Conservation (phyloP, 2,113 vertebrate genomes). For the Caracal caracal region DNA sequence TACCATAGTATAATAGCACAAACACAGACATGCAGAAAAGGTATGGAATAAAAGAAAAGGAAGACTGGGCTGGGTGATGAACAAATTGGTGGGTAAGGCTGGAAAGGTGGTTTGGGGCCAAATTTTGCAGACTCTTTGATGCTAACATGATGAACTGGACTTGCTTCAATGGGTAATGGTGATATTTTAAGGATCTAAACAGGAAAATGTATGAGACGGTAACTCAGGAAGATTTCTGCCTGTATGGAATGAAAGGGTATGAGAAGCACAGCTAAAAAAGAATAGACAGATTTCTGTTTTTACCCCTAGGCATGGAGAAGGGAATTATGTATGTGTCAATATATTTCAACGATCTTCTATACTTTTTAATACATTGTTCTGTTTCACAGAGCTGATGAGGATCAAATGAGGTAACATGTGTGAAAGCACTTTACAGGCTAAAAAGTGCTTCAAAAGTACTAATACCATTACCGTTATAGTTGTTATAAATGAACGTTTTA, state of each 20-base stretch:
- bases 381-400: slow-evolving; percentile 8
- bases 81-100: background rate
- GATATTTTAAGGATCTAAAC: slow-evolving; percentile 1
- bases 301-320: background rate
- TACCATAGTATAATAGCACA: background rate
- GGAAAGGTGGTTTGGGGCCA: background rate
- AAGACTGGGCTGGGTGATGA: background rate
- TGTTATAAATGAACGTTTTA: background rate
- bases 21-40: background rate
- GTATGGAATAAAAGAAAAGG: background rate
- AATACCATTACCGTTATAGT: background rate
- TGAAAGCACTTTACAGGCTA: background rate
- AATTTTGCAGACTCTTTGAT: background rate
- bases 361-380: background rate
- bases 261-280: background rate
- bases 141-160: background rate
- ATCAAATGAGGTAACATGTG: background rate
- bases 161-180: background rate
- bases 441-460: background rate
- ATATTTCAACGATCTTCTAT: background rate
- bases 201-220: background rate
- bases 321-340: background rate
- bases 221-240: slow-evolving; percentile 8
- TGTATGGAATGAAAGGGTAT: background rate
- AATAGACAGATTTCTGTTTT: background rate